A percentile compares a stretch with the other conserved stretches of the same genome.
phyloP scores from a whole-genome alignment of 2,888 invertebrate genomes.

The Eupeodes latifasciatus region DNA sequence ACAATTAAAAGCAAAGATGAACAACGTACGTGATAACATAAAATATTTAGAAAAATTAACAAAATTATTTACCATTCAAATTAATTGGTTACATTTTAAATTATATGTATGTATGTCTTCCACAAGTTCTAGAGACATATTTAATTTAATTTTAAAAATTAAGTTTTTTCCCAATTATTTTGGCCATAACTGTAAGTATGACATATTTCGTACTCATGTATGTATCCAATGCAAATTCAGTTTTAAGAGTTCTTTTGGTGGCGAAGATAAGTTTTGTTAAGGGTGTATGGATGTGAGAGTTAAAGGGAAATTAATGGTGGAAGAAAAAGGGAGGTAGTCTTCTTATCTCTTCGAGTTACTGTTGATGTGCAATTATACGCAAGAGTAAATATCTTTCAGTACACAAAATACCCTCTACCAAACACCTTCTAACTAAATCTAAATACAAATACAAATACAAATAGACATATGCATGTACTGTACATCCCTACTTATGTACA shows the following conservation, averaged over 20 bases:
- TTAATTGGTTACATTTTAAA: too few relatives aligned
- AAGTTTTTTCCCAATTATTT: too few relatives aligned
- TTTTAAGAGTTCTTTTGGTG: neutral
- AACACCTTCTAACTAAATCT: neutral
- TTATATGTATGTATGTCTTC: too few relatives aligned
- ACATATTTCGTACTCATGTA: conserved; percentile 28
- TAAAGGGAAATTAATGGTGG: too few relatives aligned
- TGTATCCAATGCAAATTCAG: conserved; percentile 58
- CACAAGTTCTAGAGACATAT: too few relatives aligned
- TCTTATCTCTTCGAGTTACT: conserved; percentile 54
- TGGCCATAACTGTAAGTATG: neutral
- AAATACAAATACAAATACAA: neutral
- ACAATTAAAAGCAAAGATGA: too few relatives aligned
- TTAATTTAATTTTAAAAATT: too few relatives aligned
- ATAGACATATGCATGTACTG: too few relatives aligned
- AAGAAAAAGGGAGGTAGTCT: neutral
- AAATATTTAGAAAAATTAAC: too few relatives aligned
- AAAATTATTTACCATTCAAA: too few relatives aligned
- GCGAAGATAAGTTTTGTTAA: neutral
- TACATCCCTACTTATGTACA: too few relatives aligned
- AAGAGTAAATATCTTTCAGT: conserved; percentile 47
- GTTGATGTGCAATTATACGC: conserved; percentile 65
- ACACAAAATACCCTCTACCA: conserved; percentile 6
- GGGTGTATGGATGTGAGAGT: neutral
- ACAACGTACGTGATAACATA: too few relatives aligned